Conservation (phyloP, 2,113 vertebrate species). For the Fulica atra region DNA sequence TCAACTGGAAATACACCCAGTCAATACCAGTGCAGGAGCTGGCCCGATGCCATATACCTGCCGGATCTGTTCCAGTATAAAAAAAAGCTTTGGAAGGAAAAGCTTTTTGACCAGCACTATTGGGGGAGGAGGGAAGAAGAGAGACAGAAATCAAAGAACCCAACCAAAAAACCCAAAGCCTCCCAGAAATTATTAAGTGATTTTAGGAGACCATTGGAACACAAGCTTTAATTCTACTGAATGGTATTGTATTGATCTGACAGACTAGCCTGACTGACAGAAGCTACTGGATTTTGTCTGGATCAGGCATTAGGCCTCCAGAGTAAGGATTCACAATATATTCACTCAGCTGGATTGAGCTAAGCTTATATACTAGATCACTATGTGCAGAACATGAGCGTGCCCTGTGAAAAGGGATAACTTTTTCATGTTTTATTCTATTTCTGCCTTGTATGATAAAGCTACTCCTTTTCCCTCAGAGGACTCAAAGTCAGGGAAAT, state of each 20-base stretch:
- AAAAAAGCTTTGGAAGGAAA: background rate
- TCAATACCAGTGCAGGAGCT: background rate
- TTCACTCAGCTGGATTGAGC: background rate
- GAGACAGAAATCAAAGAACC: background rate
- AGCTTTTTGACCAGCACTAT: background rate
- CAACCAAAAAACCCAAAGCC: background rate
- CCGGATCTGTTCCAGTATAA: background rate
- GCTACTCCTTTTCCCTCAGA: background rate
- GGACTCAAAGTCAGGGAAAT: background rate
- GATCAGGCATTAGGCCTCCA: background rate
- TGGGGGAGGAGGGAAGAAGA: background rate
- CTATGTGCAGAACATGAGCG: background rate
- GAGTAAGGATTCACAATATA: background rate
- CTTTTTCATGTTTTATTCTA: background rate
- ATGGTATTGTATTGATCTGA: rapidly evolving
- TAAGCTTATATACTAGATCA: background rate
- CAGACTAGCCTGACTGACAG: background rate
- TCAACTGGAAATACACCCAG: conserved; percentile 40
- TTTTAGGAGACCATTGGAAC: background rate
- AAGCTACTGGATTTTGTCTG: background rate
- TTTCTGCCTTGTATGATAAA: background rate
- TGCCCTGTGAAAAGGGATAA: background rate
- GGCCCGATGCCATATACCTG: background rate
- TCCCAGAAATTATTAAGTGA: background rate
- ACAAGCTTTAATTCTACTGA: background rate